A percentile compares a stretch with the other conserved stretches of the same genome.
These are phyloP conservation scores for Condylura cristata DNA, from an alignment of 2,113 vertebrate genomes.

Conservation along the genomic window DNA sequence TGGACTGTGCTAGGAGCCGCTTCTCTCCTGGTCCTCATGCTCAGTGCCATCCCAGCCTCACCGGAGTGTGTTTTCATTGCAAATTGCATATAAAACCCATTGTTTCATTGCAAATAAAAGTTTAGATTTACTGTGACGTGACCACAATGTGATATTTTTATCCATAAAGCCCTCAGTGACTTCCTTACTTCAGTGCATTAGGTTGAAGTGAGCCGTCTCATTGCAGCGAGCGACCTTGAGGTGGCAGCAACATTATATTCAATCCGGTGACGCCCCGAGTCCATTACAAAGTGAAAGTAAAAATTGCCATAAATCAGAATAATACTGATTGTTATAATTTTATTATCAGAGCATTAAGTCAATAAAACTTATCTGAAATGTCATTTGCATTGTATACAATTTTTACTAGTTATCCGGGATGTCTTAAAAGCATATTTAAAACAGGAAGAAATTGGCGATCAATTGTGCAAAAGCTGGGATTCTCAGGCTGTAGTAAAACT, in stretches of 20 bases:
- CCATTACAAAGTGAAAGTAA: slow-evolving; percentile 82
- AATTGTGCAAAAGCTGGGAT: slow-evolving; percentile 77
- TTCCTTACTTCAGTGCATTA: not conserved
- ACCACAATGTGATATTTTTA: slow-evolving; percentile 24
- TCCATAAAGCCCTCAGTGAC: slow-evolving; percentile 33
- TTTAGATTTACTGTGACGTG: slow-evolving; percentile 44
- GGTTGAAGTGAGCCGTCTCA: slow-evolving; percentile 62
- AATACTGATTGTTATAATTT: slow-evolving; percentile 90
- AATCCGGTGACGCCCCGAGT: slow-evolving; percentile 72
- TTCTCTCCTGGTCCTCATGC: not conserved
- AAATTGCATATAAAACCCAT: slow-evolving; percentile 19
- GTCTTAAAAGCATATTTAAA: slow-evolving; percentile 85
- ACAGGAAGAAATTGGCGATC: slow-evolving; percentile 82
- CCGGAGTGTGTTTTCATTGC: not conserved
- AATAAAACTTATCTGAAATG: slow-evolving; percentile 88
- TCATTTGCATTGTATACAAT: slow-evolving; percentile 87
- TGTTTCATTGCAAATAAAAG: slow-evolving; percentile 61
- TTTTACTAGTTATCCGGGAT: slow-evolving; percentile 85
- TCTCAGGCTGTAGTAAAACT: slow-evolving; percentile 77
- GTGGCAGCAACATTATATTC: slow-evolving; percentile 88
- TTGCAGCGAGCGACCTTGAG: slow-evolving; percentile 87
- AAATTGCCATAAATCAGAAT: slow-evolving; percentile 86
- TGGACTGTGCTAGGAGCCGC: not conserved
- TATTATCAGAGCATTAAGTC: slow-evolving; percentile 88
- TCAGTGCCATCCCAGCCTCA: not conserved